A percentile compares a stretch with the other conserved stretches of the same genome.
These are phyloP conservation scores for Euthynnus affinis DNA, from an alignment of 2,797 vertebrate species.

Conservation along the genomic window DNA sequence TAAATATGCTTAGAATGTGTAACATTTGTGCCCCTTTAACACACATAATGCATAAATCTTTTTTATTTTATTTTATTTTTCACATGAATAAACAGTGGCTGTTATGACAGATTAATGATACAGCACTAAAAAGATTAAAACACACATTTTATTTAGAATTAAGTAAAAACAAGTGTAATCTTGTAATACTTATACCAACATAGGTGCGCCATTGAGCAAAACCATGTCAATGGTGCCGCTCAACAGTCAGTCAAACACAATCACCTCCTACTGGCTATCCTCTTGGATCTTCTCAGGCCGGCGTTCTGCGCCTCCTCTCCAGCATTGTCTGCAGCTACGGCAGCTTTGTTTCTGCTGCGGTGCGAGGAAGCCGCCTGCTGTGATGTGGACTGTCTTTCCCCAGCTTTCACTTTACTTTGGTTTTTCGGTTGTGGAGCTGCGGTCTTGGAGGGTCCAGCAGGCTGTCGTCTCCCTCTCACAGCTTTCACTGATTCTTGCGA, in stretches of 20 bases:
- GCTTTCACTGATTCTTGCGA: neutral
- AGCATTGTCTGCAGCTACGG: neutral
- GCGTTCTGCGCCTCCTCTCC: neutral
- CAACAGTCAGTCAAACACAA: neutral
- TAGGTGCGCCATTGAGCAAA: neutral
- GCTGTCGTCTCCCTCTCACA: neutral
- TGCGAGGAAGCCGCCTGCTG: neutral
- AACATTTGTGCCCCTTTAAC: no score
- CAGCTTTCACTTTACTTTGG: neutral
- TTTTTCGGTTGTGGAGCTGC: neutral
- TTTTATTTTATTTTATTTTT: neutral
- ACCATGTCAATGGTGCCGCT: neutral
- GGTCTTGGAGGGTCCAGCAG: neutral
- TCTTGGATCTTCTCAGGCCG: slow-evolving; percentile 76
- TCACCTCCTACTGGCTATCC: slow-evolving; percentile 71
- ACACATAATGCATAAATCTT: neutral
- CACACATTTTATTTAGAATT: no score
- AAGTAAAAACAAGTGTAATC: no score
- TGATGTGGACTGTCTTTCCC: neutral
- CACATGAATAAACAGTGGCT: no score
- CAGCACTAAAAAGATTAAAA: no score
- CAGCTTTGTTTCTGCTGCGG: neutral
- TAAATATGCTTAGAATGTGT: no score
- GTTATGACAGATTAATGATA: no score
- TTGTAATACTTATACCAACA: no score